Base-by-base conservation (phyloP, 2,113 vertebrate genomes). In the Oreochromis aureus region DNA sequence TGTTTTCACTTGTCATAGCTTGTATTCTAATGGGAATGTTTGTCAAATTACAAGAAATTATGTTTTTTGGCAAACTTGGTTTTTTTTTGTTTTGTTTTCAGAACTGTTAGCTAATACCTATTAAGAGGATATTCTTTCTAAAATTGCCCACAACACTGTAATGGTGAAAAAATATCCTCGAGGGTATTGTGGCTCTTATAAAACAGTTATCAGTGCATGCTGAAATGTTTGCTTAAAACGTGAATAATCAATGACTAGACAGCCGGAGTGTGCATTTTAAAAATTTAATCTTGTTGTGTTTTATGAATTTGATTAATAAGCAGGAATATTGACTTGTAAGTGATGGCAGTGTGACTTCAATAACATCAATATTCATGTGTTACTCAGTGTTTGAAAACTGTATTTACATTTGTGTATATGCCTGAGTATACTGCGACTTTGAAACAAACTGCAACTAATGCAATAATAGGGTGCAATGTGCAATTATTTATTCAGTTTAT, bases 381-480 rank as follows among this genome's bases (percentile, higher is more conserved):
- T 89, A 93, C 88, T 93, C 83, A 85, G 88, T 95, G 93, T 95
- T 94, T 94, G 79, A 84, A 92, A 93, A 89, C 76, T 88, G 90
- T 94, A 94, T 94, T 94, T 94, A 88, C 89, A 92, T 93, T 92
- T 95, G 90, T 93, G 93, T 93, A 85, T 89, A 94, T 92, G 92
- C 87, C 92, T 92, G 87, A 93, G 86, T 93, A 93, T 90, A 83
- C 86, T 87, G 41, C 78, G 8, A 90, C 81, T 91, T 87, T 92
- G 85, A 91, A 93, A 93, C 94, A 90, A 94, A 94, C 93, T 95
- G 94, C 94, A 95, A 94, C 89, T 93, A 92, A 96, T 95, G 95
- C 95, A 96, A 96, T 96, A 96, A 96, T 94, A 94, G 89, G 93
- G 94, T 95, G 91, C 93, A 90, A 95, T 94, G 94, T 96, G 94